Base-by-base conservation (phyloP, 2,113 vertebrate species). In the Microtus oregoni region DNA sequence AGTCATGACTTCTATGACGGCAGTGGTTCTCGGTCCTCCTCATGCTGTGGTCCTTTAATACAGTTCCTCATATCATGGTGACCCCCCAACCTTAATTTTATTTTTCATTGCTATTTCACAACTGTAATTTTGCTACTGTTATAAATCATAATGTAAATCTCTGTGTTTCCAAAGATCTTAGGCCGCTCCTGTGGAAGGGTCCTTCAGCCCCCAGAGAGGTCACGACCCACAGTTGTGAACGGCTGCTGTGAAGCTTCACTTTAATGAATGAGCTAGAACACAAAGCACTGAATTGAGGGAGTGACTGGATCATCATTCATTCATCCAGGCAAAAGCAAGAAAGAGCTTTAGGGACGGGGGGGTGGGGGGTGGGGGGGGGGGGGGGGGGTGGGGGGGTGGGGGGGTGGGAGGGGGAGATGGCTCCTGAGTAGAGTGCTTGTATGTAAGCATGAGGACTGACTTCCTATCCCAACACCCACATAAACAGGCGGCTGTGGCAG, bases 181-280 rank as follows among this genome's bases (percentile, higher is more conserved):
- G 11, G 38, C 11, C 2, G n/a, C 32, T 32, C 32, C 32, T 81
- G 32, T 55, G 15, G 55, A 81, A 81, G 78, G 32, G 50, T 81
- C 17, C 3, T n/a, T 58, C 11, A 35, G 58, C 19, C 52, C 50
- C 17, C 50, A 55, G 22, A 55, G 32, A 10, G 50, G 9, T 22
- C 4, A 4, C 32, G 10, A 17, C 17, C 52, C 52, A 81, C 11
- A 81, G 50, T 13, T 81, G 52, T 24, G 32, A 58, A 13, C 5
- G 5, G 55, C 78, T 24, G 3, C 19, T 22, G 19, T 73, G 20
- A 73, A 38, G 17, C 20, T 91, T 58, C 79, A 65, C 17, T 30
- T 87, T 93, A 94, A 93, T 68, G 85, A 94, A 85, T 61, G 81
- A 94, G 47, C 63, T 65, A 83, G 61, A 83, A 94, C 96, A 86